Percentiles rank a stretch among this genome's conserved stretches.
Evolutionary conservation across 2,888 invertebrate genomes (phyloP).

Genomic region (Eupeodes luniger): DNA sequence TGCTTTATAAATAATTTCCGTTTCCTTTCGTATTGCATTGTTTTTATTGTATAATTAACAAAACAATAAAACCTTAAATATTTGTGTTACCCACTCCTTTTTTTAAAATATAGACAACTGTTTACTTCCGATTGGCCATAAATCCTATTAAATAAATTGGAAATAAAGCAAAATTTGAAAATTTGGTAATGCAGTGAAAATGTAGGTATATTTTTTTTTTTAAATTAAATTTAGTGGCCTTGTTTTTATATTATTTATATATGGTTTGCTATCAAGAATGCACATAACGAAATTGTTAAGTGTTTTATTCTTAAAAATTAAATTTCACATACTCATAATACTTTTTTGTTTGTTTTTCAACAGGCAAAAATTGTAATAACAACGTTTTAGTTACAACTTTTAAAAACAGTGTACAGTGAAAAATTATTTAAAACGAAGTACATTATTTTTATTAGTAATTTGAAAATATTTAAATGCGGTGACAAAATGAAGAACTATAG

Average conservation of each 20-base stretch:
- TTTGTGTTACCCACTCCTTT: constrained; percentile 49
- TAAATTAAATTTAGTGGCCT: constrained; percentile 25
- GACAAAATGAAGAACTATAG: constrained; percentile 11
- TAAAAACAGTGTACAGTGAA: constrained; percentile 42
- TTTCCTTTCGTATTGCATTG: constrained; percentile 1
- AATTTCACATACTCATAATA: constrained; percentile 14
- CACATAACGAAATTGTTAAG: constrained; percentile 18
- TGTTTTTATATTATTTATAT: constrained; percentile 23
- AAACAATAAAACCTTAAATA: constrained; percentile 5
- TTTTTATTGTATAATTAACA: constrained; percentile 26
- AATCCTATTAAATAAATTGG: constrained; percentile 45
- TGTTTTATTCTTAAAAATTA: background rate
- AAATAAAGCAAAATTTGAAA: constrained; percentile 13
- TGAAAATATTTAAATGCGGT: constrained; percentile 20
- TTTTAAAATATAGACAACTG: constrained; percentile 61
- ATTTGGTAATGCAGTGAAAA: constrained; percentile 24
- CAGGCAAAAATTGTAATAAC: constrained; percentile 71
- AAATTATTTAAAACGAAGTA: constrained; percentile 19
- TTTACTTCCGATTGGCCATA: constrained; percentile 61
- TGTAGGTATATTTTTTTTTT: constrained; percentile 59
- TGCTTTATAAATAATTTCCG: background rate
- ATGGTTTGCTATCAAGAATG: constrained; percentile 32
- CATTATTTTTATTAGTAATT: constrained; percentile 6
- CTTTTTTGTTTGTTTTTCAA: constrained; percentile 36
- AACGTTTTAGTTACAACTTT: constrained; percentile 45